These are phyloP conservation scores for Paelopatides confundens DNA, from an alignment of 53 echinoderm and acorn worm species.

Conservation along the genomic window DNA sequence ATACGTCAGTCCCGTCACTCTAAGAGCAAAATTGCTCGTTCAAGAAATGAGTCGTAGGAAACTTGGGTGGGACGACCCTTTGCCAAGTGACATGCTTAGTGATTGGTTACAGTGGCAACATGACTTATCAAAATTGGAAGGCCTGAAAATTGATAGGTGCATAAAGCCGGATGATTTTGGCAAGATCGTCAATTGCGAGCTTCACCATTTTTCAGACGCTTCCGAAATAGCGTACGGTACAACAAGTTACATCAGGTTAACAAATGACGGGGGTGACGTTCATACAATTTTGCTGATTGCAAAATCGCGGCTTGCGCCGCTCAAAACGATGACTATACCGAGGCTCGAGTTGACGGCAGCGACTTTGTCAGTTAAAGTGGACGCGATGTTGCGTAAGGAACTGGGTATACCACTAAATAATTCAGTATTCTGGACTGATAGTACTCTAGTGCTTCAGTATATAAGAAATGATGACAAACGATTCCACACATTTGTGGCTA, in stretches of 20 bases:
- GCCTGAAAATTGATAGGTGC: slow-evolving; percentile 61
- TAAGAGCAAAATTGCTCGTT: neutral
- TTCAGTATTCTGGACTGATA: slow-evolving; percentile 67
- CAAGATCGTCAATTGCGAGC: slow-evolving; percentile 14
- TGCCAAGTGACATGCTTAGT: neutral
- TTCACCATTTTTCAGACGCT: slow-evolving; percentile 66
- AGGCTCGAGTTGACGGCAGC: slow-evolving; percentile 66
- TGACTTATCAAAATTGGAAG: neutral
- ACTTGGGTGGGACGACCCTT: neutral
- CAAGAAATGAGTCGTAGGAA: neutral
- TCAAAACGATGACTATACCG: slow-evolving; percentile 66
- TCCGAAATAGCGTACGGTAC: slow-evolving; percentile 60
- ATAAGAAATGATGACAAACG: slow-evolving; percentile 35
- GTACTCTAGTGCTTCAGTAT: slow-evolving; percentile 59
- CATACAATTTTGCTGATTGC: slow-evolving; percentile 43
- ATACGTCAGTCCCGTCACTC: neutral
- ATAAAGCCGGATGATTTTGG: slow-evolving; percentile 60
- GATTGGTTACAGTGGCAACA: neutral
- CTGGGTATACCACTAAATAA: slow-evolving; percentile 54
- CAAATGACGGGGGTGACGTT: slow-evolving; percentile 6
- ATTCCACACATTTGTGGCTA: slow-evolving; percentile 67
- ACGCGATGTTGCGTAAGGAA: slow-evolving; percentile 59
- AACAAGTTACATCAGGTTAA: slow-evolving; percentile 34
- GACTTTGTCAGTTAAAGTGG: slow-evolving; percentile 59
- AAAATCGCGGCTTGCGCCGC: slow-evolving; percentile 57